Conservation (phyloP, 2,888 invertebrate genomes). For the Caenorhabditis sp. region DNA sequence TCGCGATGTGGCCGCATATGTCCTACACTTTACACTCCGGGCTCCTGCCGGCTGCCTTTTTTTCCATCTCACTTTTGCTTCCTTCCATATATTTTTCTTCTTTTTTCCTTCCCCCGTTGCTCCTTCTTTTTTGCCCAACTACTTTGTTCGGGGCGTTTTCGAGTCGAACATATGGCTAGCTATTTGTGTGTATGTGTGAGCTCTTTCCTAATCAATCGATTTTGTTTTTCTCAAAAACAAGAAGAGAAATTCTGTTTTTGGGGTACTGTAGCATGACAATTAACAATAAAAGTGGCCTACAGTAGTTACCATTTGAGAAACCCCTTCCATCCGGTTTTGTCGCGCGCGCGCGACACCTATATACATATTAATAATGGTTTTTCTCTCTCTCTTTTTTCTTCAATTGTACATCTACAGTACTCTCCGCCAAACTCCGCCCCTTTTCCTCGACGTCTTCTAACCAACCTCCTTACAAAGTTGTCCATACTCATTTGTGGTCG, state of each 20-base stretch:
- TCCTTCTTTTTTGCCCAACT: background rate
- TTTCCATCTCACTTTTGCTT: background rate
- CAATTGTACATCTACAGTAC: background rate
- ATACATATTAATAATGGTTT: too few species aligned
- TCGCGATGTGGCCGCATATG: background rate
- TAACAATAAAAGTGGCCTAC: too few species aligned
- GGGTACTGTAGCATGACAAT: too few species aligned
- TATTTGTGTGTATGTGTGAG: conserved; percentile 1
- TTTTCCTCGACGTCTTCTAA: too few species aligned
- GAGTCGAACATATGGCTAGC: background rate
- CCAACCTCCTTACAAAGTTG: background rate
- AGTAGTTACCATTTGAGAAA: too few species aligned
- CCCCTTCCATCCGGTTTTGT: too few species aligned
- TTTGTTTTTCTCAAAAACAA: background rate
- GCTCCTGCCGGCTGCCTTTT: background rate
- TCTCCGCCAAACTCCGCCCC: background rate
- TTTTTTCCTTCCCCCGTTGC: background rate
- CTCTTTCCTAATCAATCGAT: background rate
- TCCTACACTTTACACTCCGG: background rate
- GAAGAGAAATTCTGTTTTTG: too few species aligned
- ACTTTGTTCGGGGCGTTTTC: background rate
- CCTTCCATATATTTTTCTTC: background rate
- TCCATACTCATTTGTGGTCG: background rate
- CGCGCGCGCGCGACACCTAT: too few species aligned
- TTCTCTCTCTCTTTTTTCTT: too few species aligned